phyloP scores from a whole-genome alignment of 1,140 invertebrate genomes.

The Zaprionus davidi region DNA sequence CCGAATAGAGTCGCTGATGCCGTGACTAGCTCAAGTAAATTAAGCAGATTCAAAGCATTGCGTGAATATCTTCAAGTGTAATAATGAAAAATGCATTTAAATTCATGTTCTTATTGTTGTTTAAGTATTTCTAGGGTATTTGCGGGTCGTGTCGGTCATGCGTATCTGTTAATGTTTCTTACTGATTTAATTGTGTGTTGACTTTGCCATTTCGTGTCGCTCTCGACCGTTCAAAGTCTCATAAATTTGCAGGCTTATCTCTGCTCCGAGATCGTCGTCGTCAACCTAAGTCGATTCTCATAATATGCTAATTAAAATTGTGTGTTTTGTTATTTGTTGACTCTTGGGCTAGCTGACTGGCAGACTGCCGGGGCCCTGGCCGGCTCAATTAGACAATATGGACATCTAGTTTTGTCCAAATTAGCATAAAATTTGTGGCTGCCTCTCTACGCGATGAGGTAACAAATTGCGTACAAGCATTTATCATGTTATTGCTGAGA shows the following conservation, averaged over 20 bases:
- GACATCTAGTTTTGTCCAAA: constrained; percentile 80
- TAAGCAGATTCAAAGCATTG: neutral
- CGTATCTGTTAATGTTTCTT: constrained; percentile 17
- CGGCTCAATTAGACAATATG: constrained; percentile 79
- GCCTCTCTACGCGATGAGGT: constrained; percentile 63
- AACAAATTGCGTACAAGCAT: constrained; percentile 82
- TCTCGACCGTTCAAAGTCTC: constrained; percentile 55
- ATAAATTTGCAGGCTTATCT: constrained; percentile 76
- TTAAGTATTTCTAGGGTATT: constrained; percentile 27
- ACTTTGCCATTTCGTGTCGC: constrained; percentile 77
- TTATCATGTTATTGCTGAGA: constrained; percentile 78
- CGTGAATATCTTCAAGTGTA: too few relatives aligned
- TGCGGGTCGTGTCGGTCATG: constrained; percentile 9
- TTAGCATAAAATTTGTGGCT: constrained; percentile 72
- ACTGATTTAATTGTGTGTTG: constrained; percentile 76
- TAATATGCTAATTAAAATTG: constrained; percentile 79
- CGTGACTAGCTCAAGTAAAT: neutral
- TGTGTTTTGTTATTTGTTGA: constrained; percentile 36
- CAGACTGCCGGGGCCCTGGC: neutral
- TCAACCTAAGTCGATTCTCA: constrained; percentile 74
- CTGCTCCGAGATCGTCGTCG: constrained; percentile 48
- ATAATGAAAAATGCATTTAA: too few relatives aligned
- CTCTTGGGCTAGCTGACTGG: neutral
- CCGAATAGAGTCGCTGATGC: constrained; percentile 26
- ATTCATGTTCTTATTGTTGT: too few relatives aligned